Conservation (phyloP, 2,797 vertebrate species). For the Clangula hyemalis region DNA sequence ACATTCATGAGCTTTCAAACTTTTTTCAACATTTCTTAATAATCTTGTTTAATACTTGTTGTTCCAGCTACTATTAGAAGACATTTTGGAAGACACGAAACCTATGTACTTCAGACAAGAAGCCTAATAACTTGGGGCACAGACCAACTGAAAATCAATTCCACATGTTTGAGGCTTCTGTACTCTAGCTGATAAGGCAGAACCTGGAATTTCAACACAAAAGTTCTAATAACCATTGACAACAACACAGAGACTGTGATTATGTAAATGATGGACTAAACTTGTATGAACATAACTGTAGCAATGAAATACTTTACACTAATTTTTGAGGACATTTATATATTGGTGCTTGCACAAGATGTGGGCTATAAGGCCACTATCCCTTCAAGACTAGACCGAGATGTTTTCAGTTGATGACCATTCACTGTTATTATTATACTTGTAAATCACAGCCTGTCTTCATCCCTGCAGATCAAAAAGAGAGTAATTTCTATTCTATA, state of each 20-base stretch:
- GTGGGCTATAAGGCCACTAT: neutral
- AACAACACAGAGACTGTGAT: neutral
- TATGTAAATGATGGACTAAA: neutral
- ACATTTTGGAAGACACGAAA: slow-evolving; percentile 24
- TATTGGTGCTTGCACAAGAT: neutral
- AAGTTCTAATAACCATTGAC: neutral
- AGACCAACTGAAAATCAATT: neutral
- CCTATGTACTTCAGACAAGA: slow-evolving; percentile 1
- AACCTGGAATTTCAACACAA: neutral
- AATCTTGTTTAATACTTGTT: slow-evolving; percentile 23
- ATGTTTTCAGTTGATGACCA: neutral
- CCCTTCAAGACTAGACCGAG: neutral
- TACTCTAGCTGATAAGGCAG: neutral
- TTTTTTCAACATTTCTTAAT: slow-evolving; percentile 45
- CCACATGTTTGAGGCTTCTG: neutral
- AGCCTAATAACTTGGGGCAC: neutral
- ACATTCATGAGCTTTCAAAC: slow-evolving; percentile 59
- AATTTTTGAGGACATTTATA: neutral
- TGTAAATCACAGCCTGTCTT: neutral
- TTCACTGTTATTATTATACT: neutral
- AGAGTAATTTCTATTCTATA: neutral
- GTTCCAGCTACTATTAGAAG: slow-evolving; percentile 32
- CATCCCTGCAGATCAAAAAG: neutral
- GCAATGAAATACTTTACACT: neutral
- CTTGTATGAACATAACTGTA: neutral